Evolutionary conservation across 1,140 invertebrate species (phyloP).

Genomic region (Philopotamus ludificatus): DNA sequence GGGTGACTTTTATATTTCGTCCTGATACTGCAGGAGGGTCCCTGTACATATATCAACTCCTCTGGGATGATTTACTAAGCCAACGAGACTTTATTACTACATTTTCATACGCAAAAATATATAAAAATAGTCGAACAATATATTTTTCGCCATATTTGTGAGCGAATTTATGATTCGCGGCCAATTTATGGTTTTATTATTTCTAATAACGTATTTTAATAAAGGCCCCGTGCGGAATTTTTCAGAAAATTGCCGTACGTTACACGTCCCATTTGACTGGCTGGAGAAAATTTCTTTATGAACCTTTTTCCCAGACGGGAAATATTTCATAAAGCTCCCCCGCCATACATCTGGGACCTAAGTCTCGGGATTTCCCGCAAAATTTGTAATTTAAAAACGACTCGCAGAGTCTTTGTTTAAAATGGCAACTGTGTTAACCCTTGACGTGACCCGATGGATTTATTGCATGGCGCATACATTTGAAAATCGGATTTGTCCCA

Average conservation of each 20-base stretch:
- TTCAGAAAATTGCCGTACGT: conserved; percentile 7
- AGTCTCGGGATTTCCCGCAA: neutral
- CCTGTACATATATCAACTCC: conserved; percentile 28
- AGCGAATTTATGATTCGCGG: too few relatives aligned
- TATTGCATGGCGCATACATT: too few relatives aligned
- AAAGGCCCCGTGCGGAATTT: conserved; percentile 11
- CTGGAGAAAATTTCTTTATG: conserved; percentile 32
- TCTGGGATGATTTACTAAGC: conserved; percentile 26
- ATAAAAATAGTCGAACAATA: too few relatives aligned
- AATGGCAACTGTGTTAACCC: too few relatives aligned
- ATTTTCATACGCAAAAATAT: too few relatives aligned
- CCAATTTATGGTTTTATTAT: too few relatives aligned
- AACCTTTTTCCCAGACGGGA: conserved; percentile 15
- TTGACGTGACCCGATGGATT: too few relatives aligned
- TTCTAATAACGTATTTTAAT: too few relatives aligned
- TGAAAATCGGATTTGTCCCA: too few relatives aligned
- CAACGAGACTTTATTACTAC: too few relatives aligned
- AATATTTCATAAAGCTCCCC: conserved; percentile 25
- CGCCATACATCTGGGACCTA: neutral
- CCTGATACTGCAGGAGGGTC: conserved; percentile 4
- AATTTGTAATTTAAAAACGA: conserved; percentile 8
- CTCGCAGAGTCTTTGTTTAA: neutral
- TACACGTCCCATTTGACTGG: conserved; percentile 28
- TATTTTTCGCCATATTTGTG: too few relatives aligned
- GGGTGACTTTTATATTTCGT: conserved; percentile 24